Evolutionary conservation across 2,888 invertebrate genomes (phyloP), one percentile per base, ranked within the genome.

Genomic region (Athetis lepigone): DNA sequence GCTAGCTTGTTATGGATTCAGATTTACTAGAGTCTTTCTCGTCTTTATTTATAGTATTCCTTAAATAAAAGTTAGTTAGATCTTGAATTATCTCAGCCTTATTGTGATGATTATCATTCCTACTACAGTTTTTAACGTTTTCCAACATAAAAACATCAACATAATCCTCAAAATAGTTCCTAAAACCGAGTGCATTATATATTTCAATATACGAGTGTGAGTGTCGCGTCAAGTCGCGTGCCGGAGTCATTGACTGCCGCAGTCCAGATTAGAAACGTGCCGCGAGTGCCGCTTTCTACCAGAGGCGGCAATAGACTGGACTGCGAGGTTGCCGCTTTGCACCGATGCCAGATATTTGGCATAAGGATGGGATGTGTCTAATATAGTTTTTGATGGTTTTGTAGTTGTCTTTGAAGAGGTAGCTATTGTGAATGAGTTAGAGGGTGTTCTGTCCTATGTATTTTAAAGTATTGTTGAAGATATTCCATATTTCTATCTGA

Each of bases 221-320:
- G 58, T 70, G 74, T 70, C 82, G 85, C 79, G 81, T 83, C 77
- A 71, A 63, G 43, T 69, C 81, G 85, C 80, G 80, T 85, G 79
- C 70, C 87, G 91, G 92, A 93, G 94, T 94, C 94, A 94, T 88
- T 94, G 94, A 94, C 93, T 93, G 94, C 75, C 84, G 88, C 83
- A 80, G 80, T 89, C 88, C 88, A 93, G 94, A 94, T 94, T 94
- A 94, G 94, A 93, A 94, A 94, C 93, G 91, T 91, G 88, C 80
- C 87, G 91, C 92, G 93, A 92, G 90, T 89, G 88, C 79, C 87
- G 92, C 93, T 94, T 94, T 94, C 94, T 93, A 93, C 88, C 80
- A 78, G 84, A 87, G 92, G 91, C 92, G 91, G 92, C 84, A 78
- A 77, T 88, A 90, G 54, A 63, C 74, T 89, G 88, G 87, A 88